Evolutionary conservation across 2,113 vertebrate species (phyloP).

Genomic region (Brachirus orientalis): DNA sequence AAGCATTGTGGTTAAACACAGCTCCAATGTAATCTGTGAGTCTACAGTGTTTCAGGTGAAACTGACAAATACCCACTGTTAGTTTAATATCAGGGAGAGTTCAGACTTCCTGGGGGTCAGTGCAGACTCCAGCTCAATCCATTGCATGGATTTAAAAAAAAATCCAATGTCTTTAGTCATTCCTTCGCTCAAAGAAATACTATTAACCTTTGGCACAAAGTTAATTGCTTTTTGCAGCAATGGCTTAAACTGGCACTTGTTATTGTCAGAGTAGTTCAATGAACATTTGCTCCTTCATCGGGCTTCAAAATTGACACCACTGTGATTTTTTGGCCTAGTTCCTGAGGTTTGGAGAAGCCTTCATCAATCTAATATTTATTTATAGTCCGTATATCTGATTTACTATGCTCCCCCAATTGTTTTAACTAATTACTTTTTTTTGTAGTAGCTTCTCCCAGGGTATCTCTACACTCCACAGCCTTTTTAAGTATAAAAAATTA

Average conservation of each 20-base stretch:
- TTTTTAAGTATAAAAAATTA: conserved; percentile 15
- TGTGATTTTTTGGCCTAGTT: conserved; percentile 22
- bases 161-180: conserved; percentile 54
- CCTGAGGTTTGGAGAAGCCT: not conserved
- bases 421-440: conserved; percentile 16
- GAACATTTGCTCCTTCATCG: not conserved
- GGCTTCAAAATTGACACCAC: conserved; percentile 11
- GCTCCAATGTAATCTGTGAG: conserved; percentile 54
- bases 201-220: conserved; percentile 75
- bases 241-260: conserved; percentile 44
- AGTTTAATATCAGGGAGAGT: conserved; percentile 66
- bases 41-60: conserved; percentile 48
- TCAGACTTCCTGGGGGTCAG: conserved; percentile 72
- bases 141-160: conserved; percentile 46
- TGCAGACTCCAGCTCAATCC: conserved; percentile 73
- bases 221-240: conserved; percentile 67
- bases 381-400: not conserved
- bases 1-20: conserved; percentile 49
- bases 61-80: conserved; percentile 61
- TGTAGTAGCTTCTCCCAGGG: not conserved
- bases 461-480: conserved; percentile 2
- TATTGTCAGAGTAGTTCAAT: not conserved
- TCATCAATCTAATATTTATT: conserved; percentile 7
- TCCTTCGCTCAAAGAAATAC: conserved; percentile 61
- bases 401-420: not conserved